Evolutionary conservation across 2,113 vertebrate species (phyloP).

Genomic region (Galbula dea): DNA sequence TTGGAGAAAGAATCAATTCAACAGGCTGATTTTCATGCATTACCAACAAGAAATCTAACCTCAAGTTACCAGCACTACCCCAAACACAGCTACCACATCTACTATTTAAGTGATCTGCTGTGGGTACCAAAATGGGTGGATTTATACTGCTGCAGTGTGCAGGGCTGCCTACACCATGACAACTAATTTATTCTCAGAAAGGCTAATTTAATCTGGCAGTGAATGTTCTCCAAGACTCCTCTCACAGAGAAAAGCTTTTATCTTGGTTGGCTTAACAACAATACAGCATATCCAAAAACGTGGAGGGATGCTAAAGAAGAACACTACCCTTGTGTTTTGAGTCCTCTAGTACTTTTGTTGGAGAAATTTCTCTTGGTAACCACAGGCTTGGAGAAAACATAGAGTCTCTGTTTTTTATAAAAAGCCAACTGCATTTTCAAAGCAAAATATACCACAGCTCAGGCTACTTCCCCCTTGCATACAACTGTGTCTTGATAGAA

Average conservation of each 20-base stretch:
- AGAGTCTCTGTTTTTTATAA: not conserved
- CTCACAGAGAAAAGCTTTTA: constrained; percentile 39
- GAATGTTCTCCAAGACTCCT: constrained; percentile 30
- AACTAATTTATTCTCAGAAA: constrained; percentile 21
- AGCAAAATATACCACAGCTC: not conserved
- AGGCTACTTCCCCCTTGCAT: not conserved
- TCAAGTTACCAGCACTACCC: not conserved
- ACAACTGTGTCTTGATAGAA: not conserved
- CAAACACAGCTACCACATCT: not conserved
- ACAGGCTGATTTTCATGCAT: not conserved
- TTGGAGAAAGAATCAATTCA: not conserved
- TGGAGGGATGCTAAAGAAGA: constrained; percentile 24
- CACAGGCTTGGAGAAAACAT: not conserved
- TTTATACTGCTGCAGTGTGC: not conserved
- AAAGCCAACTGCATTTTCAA: not conserved
- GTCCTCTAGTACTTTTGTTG: not conserved
- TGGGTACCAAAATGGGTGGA: not conserved
- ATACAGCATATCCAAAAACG: constrained; percentile 26
- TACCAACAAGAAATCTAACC: not conserved
- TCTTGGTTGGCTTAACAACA: constrained; percentile 62
- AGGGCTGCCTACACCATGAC: not conserved
- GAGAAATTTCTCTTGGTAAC: constrained; percentile 4
- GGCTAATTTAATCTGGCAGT: constrained; percentile 46
- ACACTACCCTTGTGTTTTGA: constrained; percentile 23
- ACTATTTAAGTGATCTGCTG: not conserved